Base-by-base conservation (phyloP, 2,888 invertebrate genomes). In the Cephus runcator region DNA sequence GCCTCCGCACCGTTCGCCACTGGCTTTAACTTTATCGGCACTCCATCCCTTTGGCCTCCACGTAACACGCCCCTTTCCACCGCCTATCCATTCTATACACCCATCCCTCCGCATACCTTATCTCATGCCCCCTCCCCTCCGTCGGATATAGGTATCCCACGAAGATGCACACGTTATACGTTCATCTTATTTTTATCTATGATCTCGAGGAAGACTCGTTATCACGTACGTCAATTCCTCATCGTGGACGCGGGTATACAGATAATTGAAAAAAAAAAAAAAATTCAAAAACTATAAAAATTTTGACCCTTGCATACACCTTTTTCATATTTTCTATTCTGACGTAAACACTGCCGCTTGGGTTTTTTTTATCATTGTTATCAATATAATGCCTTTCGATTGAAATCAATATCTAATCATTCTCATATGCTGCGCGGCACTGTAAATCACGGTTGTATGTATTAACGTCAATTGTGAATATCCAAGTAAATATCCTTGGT, bases 11-110 rank as follows among this genome's bases (percentile, higher is more conserved):
- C 88, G 90, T 88, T 90, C 89, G 85, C 87, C 87, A 86, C 88
- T 89, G 90, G 90, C 88, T 90, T 89, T 88, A 90, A 89, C 89
- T 91, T 90, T 91, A 90, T 90, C 90, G 89, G 85, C 87, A 88
- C 87, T 87, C 86, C 84, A 87, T 82, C 83, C 82, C 83, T 82
- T 83, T 81, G 82, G 56, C 56, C 82, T 82, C 84, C 84, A 83
- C 81, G 79, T 81, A 77, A 76, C 76, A 69, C 74, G 34, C 74
- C 74, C 34, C 74, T 31, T 74, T 74, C 69, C 79, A 76, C 78
- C 73, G 79, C 79, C 77, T 74, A 11, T 35, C 74, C 75, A n/a
- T 40, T 31, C 73, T 40, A 11, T 71, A 11, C 77, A 15, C 23
- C 74, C 11, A 9, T 35, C 34, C 36, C 34, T 4, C 74, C 74